Evolutionary conservation across 2,113 vertebrate genomes (phyloP), one percentile per base, ranked within the genome.

Genomic region (Lampris megalopsis): DNA sequence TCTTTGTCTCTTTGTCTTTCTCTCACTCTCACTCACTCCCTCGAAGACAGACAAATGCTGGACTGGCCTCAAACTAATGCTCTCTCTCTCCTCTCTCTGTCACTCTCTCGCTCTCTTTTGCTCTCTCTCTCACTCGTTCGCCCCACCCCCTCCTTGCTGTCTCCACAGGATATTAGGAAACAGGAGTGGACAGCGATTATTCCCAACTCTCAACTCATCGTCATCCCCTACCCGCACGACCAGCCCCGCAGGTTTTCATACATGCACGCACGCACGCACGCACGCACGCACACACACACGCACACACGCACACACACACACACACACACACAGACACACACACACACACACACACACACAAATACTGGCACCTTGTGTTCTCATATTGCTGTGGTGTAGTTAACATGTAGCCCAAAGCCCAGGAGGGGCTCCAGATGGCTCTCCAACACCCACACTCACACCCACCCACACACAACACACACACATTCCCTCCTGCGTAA

Each of bases 151-250:
- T 2, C 41, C 13, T 68, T 43, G 76, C 4, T 66, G 5, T 60
- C 35, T 86, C 88, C 93, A 41, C 87, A 99, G 98, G 88, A 94
- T 6, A 11, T 94, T 63, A 94, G 97, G 82, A 96, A 87, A 69
- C 95, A 98, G 83, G 98, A 99, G 78, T 99, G 98, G 98, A 99
- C 97, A 1, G 97, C 98, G 68, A 98, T 99, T 88, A 99, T 99
- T 83, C 98, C 98, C 52, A 99, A 99, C 89, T 99, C 98, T 41
- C 98, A 99, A 92, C 96, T 99, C 2, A 98, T 99, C 13, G 98
- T 99, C 86, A 98, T 99, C 82, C 98, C 98, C 0, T 98, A 93
- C 86, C 98, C 97, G 54, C 97, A 96, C 50, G 74, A 95, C 35
- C 89, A 95, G 45, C 97, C 97, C 63, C 94, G 94, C 92, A 98